Evolutionary conservation across 2,113 vertebrate genomes (phyloP), one percentile per base, ranked within the genome.

Genomic region (Poeciliopsis turrubarensis): DNA sequence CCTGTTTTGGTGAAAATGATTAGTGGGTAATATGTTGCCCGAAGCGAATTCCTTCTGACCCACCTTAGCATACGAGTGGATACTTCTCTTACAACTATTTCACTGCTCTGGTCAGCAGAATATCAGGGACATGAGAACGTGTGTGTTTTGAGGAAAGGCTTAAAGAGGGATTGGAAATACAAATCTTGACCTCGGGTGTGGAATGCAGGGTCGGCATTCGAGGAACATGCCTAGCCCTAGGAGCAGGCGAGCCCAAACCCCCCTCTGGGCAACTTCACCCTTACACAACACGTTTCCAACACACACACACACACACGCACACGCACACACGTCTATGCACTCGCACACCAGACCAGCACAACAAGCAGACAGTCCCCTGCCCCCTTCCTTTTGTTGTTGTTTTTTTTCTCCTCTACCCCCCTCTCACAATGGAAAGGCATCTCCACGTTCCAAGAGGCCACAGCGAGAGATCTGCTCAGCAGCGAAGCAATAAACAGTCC

Each of bases 361-460:
- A 78, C 81, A 79, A 73, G 86, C 89, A 91, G 87, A 90, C 78
- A 87, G 77, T 78, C 86, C 87, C 88, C 88, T 82, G 75, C 86
- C 90, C 91, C 88, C 89, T 85, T 86, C 76, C 86, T 84, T 89
- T 86, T 89, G 82, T 92, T 92, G 90, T 91, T 89, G 89, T 91
- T 91, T 84, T 91, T 87, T 85, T 88, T 47, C 84, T 82, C 75
- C 37, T 74, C 80, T 64, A n/a, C 70, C 80, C 81, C 81, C 81
- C 77, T 67, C 77, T 82, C 73, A 83, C 89, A 91, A 88, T 83
- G 72, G 83, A 86, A 83, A 88, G 84, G 84, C 86, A 90, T 88
- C 83, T 87, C 89, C 74, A 76, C 81, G 89, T 83, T 80, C 80
- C 76, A 41, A 88, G 83, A 90, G 85, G 82, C 88, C 86, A 34